Base-by-base conservation (phyloP, 1,140 invertebrate genomes). In the Pseudomyrmex concolor region DNA sequence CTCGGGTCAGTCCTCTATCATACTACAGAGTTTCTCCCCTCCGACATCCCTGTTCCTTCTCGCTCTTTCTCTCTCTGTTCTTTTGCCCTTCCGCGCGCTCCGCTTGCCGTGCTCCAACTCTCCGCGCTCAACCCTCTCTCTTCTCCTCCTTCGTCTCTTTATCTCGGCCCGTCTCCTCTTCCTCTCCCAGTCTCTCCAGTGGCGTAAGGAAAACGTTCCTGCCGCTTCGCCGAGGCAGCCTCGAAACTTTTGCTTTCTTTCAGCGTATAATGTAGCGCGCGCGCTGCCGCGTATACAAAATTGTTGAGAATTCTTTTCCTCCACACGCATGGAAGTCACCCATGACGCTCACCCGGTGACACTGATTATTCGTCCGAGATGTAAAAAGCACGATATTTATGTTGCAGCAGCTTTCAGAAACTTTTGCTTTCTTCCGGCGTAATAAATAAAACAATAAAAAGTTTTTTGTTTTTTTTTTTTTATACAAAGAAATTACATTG, bases 1-100 rank as follows among this genome's bases (percentile, higher is more conserved):
- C 92, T 94, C 93, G 92, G 93, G 93, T 94, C 93, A 94, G 92
- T 94, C 93, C 93, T 93, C 93, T 93, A 94, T 94, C 92, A 93
- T 92, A 93, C 92, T 92, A 91, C 92, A 89, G 90, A 91, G 86
- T 88, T 88, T 34, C 34, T 34, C 34, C 34, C 34, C 77, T 85
- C 86, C 73, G 84, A 68, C 78, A 70, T 57, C 77, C 48, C 71
- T 15, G 55, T 63, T 25, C 50, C 17, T 15, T 45, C 19, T 57
- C 45, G 22, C 72, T 55, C 51, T 48, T 12, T n/a, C 50, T 55
- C 83, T 57, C 64, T 43, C 15, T 64, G 54, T 19, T 43, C 34
- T 78, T 54, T 83, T 62, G 76, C 78, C 19, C 82, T 82, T 68
- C 67, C 60, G 72, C 62, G 73, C 70, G 19, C 55, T 60, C 72